A percentile compares a stretch with the other conserved stretches of the same genome.
phyloP scores from a whole-genome alignment of 2,888 invertebrate species.

The Trachelus troglodyta region DNA sequence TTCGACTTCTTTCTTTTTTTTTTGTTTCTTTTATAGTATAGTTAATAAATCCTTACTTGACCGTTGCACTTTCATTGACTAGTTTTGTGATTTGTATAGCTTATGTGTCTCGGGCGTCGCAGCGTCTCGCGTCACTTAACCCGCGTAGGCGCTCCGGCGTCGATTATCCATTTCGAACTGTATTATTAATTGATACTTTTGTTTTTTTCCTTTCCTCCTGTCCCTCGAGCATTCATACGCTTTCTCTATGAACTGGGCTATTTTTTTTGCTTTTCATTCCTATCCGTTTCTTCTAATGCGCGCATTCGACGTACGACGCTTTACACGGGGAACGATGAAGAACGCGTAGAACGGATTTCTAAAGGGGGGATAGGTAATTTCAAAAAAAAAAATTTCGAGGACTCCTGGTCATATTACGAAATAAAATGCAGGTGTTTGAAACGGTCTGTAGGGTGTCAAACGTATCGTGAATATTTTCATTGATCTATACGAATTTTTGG shows the following conservation, averaged over 20 bases:
- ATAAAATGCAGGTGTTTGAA: neutral
- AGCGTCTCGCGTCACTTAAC: neutral
- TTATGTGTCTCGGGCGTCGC: conserved; percentile 3
- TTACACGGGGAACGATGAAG: neutral
- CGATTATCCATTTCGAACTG: conserved; percentile 3
- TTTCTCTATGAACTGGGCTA: conserved; percentile 1
- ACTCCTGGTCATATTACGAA: neutral
- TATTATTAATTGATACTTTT: conserved; percentile 13
- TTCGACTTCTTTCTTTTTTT: neutral
- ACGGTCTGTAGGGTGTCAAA: neutral
- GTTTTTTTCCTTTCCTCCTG: conserved; percentile 7
- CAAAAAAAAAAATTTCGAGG: neutral
- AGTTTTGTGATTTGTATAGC: conserved; percentile 56
- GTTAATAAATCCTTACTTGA: conserved; percentile 57
- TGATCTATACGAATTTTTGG: neutral
- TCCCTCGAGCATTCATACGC: neutral
- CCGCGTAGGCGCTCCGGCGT: conserved; percentile 20
- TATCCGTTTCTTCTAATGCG: neutral
- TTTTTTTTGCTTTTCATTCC: conserved; percentile 17
- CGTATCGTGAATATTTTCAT: neutral
- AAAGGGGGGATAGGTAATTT: neutral
- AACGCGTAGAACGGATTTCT: neutral
- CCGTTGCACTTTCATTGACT: conserved; percentile 67
- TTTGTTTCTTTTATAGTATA: conserved; percentile 33
- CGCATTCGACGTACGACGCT: neutral